Conservation (phyloP, 2,888 invertebrate species). For the Leptothorax acervorum region DNA sequence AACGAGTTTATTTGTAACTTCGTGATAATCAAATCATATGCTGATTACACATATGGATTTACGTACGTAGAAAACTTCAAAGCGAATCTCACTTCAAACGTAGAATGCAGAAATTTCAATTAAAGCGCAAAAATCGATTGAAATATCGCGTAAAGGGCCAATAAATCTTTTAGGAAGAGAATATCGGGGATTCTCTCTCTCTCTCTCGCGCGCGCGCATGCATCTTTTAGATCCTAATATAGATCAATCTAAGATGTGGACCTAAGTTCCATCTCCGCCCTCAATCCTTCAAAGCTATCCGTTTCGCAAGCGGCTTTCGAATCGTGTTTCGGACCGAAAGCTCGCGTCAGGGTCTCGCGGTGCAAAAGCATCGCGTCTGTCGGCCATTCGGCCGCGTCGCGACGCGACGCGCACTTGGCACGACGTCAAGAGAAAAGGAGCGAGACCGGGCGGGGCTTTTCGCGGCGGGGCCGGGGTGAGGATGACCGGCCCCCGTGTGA, state of each 20-base stretch:
- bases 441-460: constrained; percentile 61
- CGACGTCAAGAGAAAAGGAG: constrained; percentile 77
- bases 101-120: neutral
- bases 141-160: neutral
- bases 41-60: neutral
- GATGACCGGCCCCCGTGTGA: constrained; percentile 54
- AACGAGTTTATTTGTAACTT: neutral
- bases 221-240: constrained; percentile 8
- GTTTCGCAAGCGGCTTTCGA: constrained; percentile 45
- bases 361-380: constrained; percentile 29
- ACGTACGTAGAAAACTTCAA: neutral
- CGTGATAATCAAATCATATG: neutral
- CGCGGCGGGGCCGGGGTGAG: constrained; percentile 52
- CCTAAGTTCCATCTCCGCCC: constrained; percentile 20
- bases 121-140: neutral
- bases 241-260: constrained; percentile 7
- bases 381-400: constrained; percentile 44
- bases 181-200: neutral
- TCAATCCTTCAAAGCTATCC: constrained; percentile 8
- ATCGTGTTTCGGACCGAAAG: constrained; percentile 26
- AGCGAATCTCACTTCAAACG: constrained; percentile 9
- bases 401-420: constrained; percentile 80
- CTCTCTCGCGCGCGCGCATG: neutral
- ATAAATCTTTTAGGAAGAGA: constrained; percentile 1
- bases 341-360: constrained; percentile 30